Conservation (phyloP, 2,797 vertebrate species). For the Hemibagrus guttatus region DNA sequence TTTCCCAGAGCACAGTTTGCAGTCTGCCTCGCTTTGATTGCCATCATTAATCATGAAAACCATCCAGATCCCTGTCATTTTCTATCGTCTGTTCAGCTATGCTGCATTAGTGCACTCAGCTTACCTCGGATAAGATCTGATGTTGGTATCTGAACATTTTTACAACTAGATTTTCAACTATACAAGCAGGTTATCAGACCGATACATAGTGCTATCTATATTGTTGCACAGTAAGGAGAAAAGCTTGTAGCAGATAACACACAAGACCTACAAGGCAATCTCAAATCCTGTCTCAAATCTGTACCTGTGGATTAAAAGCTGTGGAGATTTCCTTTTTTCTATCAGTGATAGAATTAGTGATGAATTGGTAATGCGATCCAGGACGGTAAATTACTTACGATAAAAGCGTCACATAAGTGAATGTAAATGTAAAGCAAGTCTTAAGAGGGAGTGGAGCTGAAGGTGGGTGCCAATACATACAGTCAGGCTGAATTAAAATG, state of each 20-base stretch:
- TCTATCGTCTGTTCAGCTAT: background rate
- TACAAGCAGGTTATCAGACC: background rate
- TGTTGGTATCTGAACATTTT: background rate
- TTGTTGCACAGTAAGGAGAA: background rate
- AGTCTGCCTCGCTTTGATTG: conserved; percentile 2
- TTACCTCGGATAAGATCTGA: background rate
- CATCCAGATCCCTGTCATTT: background rate
- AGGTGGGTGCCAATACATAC: background rate
- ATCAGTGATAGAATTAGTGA: background rate
- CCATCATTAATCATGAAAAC: background rate
- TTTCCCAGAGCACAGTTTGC: background rate
- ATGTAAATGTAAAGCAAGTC: background rate
- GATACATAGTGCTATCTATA: background rate
- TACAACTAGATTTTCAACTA: background rate
- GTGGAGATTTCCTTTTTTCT: background rate
- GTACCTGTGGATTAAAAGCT: background rate
- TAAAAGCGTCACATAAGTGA: background rate
- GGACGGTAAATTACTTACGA: background rate
- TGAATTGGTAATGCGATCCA: background rate
- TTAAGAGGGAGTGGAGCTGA: background rate
- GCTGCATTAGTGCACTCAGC: background rate
- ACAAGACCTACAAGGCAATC: background rate
- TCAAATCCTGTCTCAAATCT: background rate
- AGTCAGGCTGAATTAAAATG: background rate
- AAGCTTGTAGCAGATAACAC: background rate